phyloP scores from a whole-genome alignment of 2,888 invertebrate species.

The Actias luna region DNA sequence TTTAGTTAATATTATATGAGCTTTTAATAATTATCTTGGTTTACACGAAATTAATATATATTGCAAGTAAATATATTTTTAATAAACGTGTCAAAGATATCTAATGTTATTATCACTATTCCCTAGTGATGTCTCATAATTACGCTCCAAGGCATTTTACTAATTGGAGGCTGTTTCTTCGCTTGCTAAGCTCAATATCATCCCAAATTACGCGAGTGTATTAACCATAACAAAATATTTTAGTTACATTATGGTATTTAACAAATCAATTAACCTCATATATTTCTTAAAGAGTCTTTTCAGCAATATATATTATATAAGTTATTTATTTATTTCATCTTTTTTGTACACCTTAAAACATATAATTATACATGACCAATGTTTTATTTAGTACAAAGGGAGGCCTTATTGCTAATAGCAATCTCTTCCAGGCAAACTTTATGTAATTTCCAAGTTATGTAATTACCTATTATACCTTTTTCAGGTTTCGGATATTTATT shows the following conservation, averaged over 20 bases:
- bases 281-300: not conserved
- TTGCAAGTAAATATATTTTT: not conserved
- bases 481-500: too few species aligned
- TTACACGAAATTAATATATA: not conserved
- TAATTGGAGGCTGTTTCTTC: slow-evolving; percentile 47
- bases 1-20: too few species aligned
- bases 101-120: slow-evolving; percentile 32
- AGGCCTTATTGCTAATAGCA: too few species aligned
- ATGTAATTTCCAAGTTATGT: too few species aligned
- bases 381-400: too few species aligned
- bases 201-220: slow-evolving; percentile 5
- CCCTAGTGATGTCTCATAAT: slow-evolving; percentile 44
- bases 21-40: not conserved
- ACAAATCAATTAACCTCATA: slow-evolving; percentile 7
- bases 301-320: too few species aligned
- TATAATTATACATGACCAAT: too few species aligned
- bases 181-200: slow-evolving; percentile 22
- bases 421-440: too few species aligned
- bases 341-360: too few species aligned
- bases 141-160: slow-evolving; percentile 36
- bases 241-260: not conserved
- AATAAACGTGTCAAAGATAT: slow-evolving; percentile 20
- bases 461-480: too few species aligned
- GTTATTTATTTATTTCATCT: too few species aligned
- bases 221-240: slow-evolving; percentile 9